Percentiles rank a stretch among this genome's conserved stretches.
Conservation (phyloP, 2,888 invertebrate genomes). For the Macrophya annulata region DNA sequence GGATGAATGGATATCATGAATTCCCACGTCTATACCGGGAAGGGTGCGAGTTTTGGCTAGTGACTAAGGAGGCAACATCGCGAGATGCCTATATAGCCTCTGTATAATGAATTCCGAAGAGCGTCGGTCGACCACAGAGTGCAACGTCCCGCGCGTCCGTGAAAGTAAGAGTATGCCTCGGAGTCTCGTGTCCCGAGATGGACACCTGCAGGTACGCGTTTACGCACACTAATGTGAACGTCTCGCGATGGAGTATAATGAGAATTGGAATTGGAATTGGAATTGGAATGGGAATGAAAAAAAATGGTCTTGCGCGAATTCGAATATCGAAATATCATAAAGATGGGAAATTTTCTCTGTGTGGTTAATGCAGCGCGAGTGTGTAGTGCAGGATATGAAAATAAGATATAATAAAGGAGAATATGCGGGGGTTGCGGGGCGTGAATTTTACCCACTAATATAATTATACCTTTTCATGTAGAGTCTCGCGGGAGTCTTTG, state of each 20-base stretch:
- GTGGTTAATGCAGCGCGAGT: not conserved
- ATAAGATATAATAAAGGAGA: not conserved
- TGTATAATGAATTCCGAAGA: conserved; percentile 48
- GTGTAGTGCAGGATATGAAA: not conserved
- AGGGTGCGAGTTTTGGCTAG: not conserved
- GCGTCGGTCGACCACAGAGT: conserved; percentile 44
- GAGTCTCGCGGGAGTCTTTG: conserved; percentile 19
- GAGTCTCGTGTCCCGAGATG: conserved; percentile 45
- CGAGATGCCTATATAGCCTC: not conserved
- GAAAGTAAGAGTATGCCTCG: conserved; percentile 51
- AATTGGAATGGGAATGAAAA: not conserved
- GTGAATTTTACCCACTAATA: not conserved
- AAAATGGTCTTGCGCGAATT: conserved; percentile 28
- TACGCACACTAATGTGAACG: not conserved
- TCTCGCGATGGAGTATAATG: not conserved
- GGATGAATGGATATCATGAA: not conserved
- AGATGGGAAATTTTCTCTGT: not conserved
- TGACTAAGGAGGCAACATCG: not conserved
- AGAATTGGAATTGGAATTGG: not conserved
- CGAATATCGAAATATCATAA: not conserved
- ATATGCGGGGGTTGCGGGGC: not conserved
- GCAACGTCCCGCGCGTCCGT: conserved; percentile 48
- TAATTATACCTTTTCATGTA: not conserved
- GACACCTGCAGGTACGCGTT: conserved; percentile 37
- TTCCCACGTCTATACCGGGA: not conserved